Evolutionary conservation across 2,888 invertebrate species (phyloP), one percentile per base, ranked within the genome.

Genomic region (Lasioglossum oenotherae): DNA sequence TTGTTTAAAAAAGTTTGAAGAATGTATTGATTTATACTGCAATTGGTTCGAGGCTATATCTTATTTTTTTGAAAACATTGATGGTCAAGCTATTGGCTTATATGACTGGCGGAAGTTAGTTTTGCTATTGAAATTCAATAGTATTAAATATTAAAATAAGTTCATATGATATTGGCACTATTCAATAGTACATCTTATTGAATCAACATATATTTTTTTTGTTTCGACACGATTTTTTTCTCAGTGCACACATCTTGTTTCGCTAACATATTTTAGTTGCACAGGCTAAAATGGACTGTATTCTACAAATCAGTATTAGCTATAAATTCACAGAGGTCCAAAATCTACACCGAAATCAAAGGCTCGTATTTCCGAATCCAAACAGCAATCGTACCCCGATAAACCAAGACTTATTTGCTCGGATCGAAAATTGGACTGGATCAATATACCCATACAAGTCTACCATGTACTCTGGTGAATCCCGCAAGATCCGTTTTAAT

Each of bases 401-500:
- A 53, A 53, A 53, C 53, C 53, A 53, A 53, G n/a, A 53, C 23
- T 53, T 53, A 53, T n/a, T 53, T 53, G 53, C 53, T 10, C 23
- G n/a, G n/a, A n/a, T 10, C 53, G 53, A 53, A n/a, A 53, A 53
- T 53, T 53, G 8, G 1, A 53, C 23, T 1, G n/a, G 3, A 53
- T 53, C 49, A 8, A 53, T 19, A 23, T 23, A 8, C 49, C 49
- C 53, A n/a, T n/a, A 10, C 53, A 53, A 10, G 3, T n/a, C 4
- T 53, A 53, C 10, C 53, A 1, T 53, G n/a, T 53, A 3, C 53
- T 53, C 53, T 53, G 60, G 12, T 27, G 60, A 5, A 31, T 5
- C 19, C 75, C 73, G 76, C 69, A 81, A 81, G 77, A 78, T 78
- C 76, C 77, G 41, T 81, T 81, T 85, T 85, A 86, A 86, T 86